A percentile compares a stretch with the other conserved stretches of the same genome.
Conservation (phyloP, 2,113 vertebrate species). For the Ursus arctos region DNA sequence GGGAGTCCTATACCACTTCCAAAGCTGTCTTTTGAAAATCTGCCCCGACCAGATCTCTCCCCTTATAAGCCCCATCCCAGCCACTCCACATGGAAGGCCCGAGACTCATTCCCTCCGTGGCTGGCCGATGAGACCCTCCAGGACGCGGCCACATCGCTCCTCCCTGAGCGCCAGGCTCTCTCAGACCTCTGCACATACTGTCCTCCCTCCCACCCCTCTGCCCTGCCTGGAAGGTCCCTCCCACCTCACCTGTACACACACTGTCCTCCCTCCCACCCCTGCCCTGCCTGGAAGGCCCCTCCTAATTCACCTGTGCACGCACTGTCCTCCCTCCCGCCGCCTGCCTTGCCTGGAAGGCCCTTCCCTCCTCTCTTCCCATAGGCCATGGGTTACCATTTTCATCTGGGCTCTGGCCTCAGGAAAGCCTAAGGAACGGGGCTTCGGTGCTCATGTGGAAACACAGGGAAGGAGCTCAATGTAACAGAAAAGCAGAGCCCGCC, state of each 20-base stretch:
- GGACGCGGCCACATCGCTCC: rapidly evolving
- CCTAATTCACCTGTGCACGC: neutral
- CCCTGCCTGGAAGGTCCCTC: too few relatives aligned
- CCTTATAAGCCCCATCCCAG: neutral
- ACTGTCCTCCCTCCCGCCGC: neutral
- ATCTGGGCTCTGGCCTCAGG: neutral
- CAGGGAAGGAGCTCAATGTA: neutral
- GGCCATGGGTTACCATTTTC: too few relatives aligned
- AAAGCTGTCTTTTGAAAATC: neutral
- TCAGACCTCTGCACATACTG: neutral
- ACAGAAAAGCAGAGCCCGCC: neutral
- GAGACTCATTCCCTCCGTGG: rapidly evolving
- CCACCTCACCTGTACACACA: too few relatives aligned
- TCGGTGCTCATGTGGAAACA: rapidly evolving
- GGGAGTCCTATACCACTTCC: neutral
- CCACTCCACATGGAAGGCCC: rapidly evolving
- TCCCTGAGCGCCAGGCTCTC: rapidly evolving
- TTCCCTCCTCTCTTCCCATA: neutral
- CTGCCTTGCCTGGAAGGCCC: neutral
- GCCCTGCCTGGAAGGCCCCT: neutral
- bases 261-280: neutral
- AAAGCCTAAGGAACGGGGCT: neutral
- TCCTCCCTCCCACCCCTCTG: too few relatives aligned
- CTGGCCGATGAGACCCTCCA: neutral
- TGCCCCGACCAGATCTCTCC: too few relatives aligned